Evolutionary conservation across 2,797 vertebrate genomes (phyloP), one percentile per base, ranked within the genome.

Genomic region (Poecile montanus): DNA sequence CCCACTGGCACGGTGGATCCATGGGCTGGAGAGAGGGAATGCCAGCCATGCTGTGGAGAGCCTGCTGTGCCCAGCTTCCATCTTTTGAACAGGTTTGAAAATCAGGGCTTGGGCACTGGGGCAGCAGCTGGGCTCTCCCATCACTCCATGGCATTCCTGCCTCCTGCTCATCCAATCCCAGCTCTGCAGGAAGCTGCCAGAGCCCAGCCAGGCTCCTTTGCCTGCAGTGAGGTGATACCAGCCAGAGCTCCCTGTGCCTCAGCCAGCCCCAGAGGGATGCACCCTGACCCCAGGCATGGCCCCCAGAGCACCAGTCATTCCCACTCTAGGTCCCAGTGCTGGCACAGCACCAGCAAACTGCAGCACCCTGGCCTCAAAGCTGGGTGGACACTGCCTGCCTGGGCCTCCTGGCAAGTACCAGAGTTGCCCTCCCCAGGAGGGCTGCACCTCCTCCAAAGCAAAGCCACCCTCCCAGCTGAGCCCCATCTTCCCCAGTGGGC

Each of bases 1-100:
- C 34, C 11, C 2, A 0, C 2, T 23, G 32, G n/a, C 7, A 26
- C 4, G 10, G 27, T 0, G 0, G 26, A 26, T 21, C 29, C 7
- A 0, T 0, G 27, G 42, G 19, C 1, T 7, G 1, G 38, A 29
- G 18, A 36, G 15, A 47, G 32, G 57, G 26, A 73, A 58, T 38
- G 40, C 13, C 48, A 30, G 65, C 0, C 0, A 30, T 6, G n/a
- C 53, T 53, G 21, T 1, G 0, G 15, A 66, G 22, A 17, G n/a
- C 3, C 2, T 2, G 13, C 3, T 58, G 29, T 10, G 30, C 18
- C 4, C 17, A 34, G 58, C 23, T 48, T 42, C 30, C 16, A 6
- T 5, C 22, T 61, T 48, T 11, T 8, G 27, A 68, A 26, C 1
- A 4, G 9, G 26, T 42, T 16, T 60, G 8, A 20, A 30, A 38